Conservation (phyloP, 2,888 invertebrate genomes). For the Eucriotettix oculatus region DNA sequence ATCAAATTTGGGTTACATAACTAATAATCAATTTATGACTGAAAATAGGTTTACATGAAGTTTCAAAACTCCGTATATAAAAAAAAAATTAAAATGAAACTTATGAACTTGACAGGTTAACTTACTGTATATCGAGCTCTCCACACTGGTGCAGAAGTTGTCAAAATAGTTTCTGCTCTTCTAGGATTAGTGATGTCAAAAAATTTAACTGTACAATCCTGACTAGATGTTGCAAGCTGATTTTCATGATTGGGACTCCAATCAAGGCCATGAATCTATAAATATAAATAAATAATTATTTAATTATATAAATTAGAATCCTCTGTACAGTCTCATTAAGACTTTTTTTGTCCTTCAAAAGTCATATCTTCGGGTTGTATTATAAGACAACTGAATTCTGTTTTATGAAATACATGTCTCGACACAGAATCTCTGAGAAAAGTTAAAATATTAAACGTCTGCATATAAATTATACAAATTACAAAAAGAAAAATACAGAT, state of each 20-base stretch:
- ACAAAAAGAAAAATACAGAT: not conserved
- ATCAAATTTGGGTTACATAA: too few species aligned
- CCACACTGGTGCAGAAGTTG: constrained; percentile 80
- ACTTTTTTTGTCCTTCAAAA: too few species aligned
- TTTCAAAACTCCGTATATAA: too few species aligned
- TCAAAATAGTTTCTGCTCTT: constrained; percentile 67
- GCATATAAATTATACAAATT: not conserved
- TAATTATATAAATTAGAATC: too few species aligned
- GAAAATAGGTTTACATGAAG: too few species aligned
- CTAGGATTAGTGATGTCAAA: constrained; percentile 79
- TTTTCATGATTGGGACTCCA: constrained; percentile 81
- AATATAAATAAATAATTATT: constrained; percentile 19
- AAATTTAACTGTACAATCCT: constrained; percentile 89
- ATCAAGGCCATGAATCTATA: constrained; percentile 77
- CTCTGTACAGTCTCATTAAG: too few species aligned
- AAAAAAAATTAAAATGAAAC: not conserved
- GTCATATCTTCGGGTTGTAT: too few species aligned
- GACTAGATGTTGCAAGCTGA: constrained; percentile 79
- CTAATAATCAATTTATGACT: too few species aligned
- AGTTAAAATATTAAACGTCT: too few species aligned
- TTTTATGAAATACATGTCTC: too few species aligned
- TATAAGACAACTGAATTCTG: too few species aligned
- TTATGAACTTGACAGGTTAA: not conserved
- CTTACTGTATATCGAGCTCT: constrained; percentile 70
- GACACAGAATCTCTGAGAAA: too few species aligned